Evolutionary conservation across 2,888 invertebrate species (phyloP).

Genomic region (Limenitis camilla): DNA sequence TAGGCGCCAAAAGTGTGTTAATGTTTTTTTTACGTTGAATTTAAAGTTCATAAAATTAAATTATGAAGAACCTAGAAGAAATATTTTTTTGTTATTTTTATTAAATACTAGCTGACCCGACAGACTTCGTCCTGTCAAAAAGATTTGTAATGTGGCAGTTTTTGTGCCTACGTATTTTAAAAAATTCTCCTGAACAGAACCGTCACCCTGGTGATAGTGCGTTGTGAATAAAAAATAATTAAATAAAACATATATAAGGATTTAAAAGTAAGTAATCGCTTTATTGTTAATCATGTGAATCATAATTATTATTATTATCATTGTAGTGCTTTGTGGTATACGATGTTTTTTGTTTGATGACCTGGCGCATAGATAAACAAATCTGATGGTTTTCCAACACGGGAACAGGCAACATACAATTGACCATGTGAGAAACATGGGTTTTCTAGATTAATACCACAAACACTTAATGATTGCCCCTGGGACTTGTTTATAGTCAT

Average conservation of each 20-base stretch:
- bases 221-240: slow-evolving; percentile 30
- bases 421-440: slow-evolving; percentile 31
- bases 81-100: no score
- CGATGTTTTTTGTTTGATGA: slow-evolving; percentile 28
- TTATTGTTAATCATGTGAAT: slow-evolving; percentile 28
- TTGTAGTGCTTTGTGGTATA: slow-evolving; percentile 27
- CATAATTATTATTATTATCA: slow-evolving; percentile 26
- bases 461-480: slow-evolving; percentile 28
- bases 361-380: slow-evolving; percentile 29
- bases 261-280: slow-evolving; percentile 30
- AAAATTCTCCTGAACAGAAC: slow-evolving; percentile 30
- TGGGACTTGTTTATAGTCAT: slow-evolving; percentile 30
- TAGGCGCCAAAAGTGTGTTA: no score
- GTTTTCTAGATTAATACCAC: slow-evolving; percentile 29
- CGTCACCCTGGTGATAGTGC: slow-evolving; percentile 30
- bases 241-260: slow-evolving; percentile 30
- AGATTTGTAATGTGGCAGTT: no score
- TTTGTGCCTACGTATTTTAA: slow-evolving; percentile 20
- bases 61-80: no score
- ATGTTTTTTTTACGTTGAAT: no score
- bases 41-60: no score
- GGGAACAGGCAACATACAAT: slow-evolving; percentile 33
- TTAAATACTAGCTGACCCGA: no score
- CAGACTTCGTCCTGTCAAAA: no score
- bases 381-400: slow-evolving; percentile 32